These are phyloP conservation scores for Beroe forskalii DNA, from an alignment of 37 sponge, comb jelly and placozoan species.

Conservation along the genomic window DNA sequence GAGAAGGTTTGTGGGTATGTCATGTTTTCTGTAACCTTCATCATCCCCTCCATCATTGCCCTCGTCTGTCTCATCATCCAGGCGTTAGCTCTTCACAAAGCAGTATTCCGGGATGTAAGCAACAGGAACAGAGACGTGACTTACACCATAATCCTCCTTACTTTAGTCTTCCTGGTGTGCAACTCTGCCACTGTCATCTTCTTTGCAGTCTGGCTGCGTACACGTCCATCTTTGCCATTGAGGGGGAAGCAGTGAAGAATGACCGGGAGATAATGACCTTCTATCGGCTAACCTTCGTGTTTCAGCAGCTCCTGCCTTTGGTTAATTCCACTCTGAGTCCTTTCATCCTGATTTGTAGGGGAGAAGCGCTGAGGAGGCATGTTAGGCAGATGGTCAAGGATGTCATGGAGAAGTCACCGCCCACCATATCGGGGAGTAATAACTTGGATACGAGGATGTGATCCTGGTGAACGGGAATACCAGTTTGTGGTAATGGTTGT, in stretches of 20 bases:
- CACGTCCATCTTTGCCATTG: not conserved
- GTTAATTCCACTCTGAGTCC: conserved; percentile 20
- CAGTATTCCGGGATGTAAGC: not conserved
- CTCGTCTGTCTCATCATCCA: conserved; percentile 1
- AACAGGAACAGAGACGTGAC: conserved; percentile 5
- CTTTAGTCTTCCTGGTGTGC: not conserved
- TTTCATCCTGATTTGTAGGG: conserved; percentile 9
- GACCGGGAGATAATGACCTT: conserved; percentile 1
- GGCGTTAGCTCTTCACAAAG: not conserved
- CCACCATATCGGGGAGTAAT: too few relatives aligned
- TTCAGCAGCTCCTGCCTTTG: conserved; percentile 9
- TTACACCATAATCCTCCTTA: conserved; percentile 19
- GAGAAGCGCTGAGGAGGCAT: not conserved
- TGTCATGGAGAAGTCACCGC: not conserved
- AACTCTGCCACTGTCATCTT: not conserved
- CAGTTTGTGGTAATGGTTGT: too few relatives aligned
- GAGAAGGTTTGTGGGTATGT: not conserved
- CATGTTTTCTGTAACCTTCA: not conserved
- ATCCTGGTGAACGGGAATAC: too few relatives aligned
- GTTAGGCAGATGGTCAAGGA: not conserved
- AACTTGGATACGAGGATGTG: conserved; percentile 1
- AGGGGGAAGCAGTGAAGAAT: not conserved
- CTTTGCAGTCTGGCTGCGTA: conserved; percentile 6
- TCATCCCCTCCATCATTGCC: not conserved
- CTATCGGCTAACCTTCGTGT: not conserved